Base-by-base conservation (phyloP, 1,140 invertebrate genomes). In the Drosophila bocki region DNA sequence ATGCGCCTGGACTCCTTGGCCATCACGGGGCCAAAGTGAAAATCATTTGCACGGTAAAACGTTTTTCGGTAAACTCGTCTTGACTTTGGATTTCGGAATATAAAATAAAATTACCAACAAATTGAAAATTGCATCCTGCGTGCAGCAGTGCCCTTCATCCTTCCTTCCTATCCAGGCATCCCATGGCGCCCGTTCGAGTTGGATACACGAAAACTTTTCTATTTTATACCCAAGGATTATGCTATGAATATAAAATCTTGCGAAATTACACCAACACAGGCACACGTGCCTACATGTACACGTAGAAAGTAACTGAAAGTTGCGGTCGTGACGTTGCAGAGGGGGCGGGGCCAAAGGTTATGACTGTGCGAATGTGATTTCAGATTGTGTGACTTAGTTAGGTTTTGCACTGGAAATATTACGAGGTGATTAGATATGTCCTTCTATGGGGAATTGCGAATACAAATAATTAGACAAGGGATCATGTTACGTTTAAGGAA, bases 41-140 rank as follows among this genome's bases (percentile, higher is more conserved):
- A 88, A 88, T 88, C 85, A 88, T 88, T 88, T 88, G 77, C 85
- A 88, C 84, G 78, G 84, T 88, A 88, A 88, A 88, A 88, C 84
- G 84, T 88, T 88, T 88, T 88, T 88, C 85, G 84, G 84, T 87
- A 87, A 88, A 87, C 84, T 87, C 87, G 85, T 69, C 84, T 84
- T 84, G 84, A 87, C 84, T 88, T 87, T 22, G 87, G 85, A 87
- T 87, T 90, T 87, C 72, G 72, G 84, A 84, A 84, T 88, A 87
- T 88, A 84, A 87, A 87, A 87, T 87, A 87, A 87, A 87, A 87
- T 87, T 88, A 87, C 84, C 84, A 88, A 87, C 84, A 87, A 87
- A 87, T 87, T 87, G 84, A 87, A 87, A 87, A 87, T 87, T 87
- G 84, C 84, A 87, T 87, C 84, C 84, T 87, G 84, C 84, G 84